Percentiles rank a stretch among this genome's conserved stretches.
Conservation (phyloP, 2,113 vertebrate species). For the Eulemur rufifrons region DNA sequence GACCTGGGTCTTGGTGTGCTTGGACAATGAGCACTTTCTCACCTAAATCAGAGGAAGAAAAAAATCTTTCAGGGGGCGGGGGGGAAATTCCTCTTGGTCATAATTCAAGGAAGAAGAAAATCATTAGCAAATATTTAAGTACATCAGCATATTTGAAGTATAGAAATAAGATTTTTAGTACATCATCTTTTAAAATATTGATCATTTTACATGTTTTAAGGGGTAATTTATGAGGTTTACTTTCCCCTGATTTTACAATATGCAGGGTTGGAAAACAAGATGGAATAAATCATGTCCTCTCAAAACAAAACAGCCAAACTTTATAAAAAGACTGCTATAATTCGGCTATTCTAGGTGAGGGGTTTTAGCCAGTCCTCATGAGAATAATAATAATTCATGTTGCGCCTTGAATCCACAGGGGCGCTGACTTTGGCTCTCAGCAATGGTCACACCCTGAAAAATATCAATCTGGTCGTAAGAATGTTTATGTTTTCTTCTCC, state of each 20-base stretch:
- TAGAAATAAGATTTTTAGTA: not conserved
- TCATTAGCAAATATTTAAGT: not conserved
- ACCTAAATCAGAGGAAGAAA: constrained; percentile 62
- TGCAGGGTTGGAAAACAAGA: not conserved
- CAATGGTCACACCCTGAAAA: not conserved
- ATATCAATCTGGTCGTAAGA: not conserved
- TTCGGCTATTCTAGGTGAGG: not conserved
- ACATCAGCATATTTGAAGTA: not conserved
- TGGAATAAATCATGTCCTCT: not conserved
- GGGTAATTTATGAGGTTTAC: not conserved
- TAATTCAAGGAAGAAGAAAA: not conserved
- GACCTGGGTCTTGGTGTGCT: no score
- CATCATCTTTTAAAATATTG: not conserved
- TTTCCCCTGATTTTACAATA: not conserved
- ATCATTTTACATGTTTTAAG: not conserved
- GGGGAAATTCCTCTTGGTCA: not conserved
- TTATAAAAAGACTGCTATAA: not conserved
- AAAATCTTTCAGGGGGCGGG: not conserved
- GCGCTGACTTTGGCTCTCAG: not conserved
- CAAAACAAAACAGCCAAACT: not conserved
- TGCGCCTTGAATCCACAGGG: not conserved
- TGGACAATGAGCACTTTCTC: constrained; percentile 79
- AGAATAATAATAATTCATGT: not conserved
- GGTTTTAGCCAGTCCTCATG: not conserved
- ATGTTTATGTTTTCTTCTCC: not conserved